These are phyloP conservation scores for Rhimphoctona megacephalus DNA, from an alignment of 2,888 invertebrate species.

Conservation along the genomic window DNA sequence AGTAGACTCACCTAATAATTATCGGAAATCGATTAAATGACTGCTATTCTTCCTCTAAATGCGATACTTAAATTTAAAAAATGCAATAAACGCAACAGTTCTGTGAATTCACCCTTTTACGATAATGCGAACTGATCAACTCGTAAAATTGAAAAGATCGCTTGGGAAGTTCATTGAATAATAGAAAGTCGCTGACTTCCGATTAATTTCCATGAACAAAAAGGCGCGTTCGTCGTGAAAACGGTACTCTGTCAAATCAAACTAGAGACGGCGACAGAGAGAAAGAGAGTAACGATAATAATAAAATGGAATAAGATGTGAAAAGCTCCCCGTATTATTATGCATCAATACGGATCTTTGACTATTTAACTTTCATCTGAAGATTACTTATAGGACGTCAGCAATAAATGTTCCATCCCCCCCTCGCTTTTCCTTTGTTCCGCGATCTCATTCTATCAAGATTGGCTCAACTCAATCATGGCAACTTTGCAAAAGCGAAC, in stretches of 20 bases:
- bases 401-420: constrained; percentile 9
- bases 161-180: background rate
- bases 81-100: background rate
- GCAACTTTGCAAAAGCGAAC: constrained; percentile 24
- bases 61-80: background rate
- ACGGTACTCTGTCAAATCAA: background rate
- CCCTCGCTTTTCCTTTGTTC: constrained; percentile 29
- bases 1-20: background rate
- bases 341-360: constrained; percentile 11
- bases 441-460: constrained; percentile 25
- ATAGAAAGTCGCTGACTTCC: constrained; percentile 3
- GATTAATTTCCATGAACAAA: constrained; percentile 31
- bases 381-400: constrained; percentile 19
- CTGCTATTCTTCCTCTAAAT: background rate
- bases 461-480: constrained; percentile 7
- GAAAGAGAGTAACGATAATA: constrained; percentile 5
- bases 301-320: constrained; percentile 12
- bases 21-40: background rate
- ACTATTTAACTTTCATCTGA: constrained; percentile 6
- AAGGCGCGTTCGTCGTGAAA: background rate
- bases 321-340: constrained; percentile 10
- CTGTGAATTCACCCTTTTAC: background rate
- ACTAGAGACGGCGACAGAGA: constrained; percentile 3
- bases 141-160: constrained; percentile 1
- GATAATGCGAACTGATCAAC: background rate